Evolutionary conservation across 2,888 invertebrate species (phyloP), one percentile per base, ranked within the genome.

Genomic region (Poecilus cupreus): DNA sequence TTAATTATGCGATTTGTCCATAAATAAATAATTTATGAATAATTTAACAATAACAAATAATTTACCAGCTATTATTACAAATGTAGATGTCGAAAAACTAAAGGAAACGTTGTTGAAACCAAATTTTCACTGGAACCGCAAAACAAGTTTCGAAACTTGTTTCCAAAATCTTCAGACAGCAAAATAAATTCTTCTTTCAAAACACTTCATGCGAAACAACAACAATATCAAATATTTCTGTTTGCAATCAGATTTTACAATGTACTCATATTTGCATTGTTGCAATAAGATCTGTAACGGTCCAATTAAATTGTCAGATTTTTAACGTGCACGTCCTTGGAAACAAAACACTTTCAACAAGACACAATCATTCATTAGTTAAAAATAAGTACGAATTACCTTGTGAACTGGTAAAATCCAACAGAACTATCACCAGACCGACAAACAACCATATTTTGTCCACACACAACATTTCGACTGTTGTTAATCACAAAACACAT

Each of bases 341-440:
- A 49, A 32, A 32, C 32, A 32, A 32, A 43, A 5, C 43, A 54
- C 11, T 54, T 54, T 13, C 18, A 10, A 18, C 22, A 54, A 60
- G 13, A 26, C 6, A 32, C 32, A 32, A 32, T 32, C 32, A 32
- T 5, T 54, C n/a, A n/a, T n/a, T n/a, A n/a, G n/a, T n/a, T n/a
- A 32, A 32, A 32, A 5, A 32, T 5, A 32, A 32, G 8, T n/a
- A n/a, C 49, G 10, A 11, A 22, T 72, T 72, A 72, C 72, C 72
- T 72, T 72, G 72, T 10, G 72, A 8, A n/a, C 8, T 16, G 5
- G 24, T 24, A 43, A 72, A 72, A 72, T 72, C 72, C 72, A 72
- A 54, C 11, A 54, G 20, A 22, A 22, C 11, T 1, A 39, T 37
- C 18, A n/a, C 22, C 4, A 54, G n/a, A 22, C 4, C 2, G 22